Base-by-base conservation (phyloP, 2,888 invertebrate genomes). In the Abscondita cerata region DNA sequence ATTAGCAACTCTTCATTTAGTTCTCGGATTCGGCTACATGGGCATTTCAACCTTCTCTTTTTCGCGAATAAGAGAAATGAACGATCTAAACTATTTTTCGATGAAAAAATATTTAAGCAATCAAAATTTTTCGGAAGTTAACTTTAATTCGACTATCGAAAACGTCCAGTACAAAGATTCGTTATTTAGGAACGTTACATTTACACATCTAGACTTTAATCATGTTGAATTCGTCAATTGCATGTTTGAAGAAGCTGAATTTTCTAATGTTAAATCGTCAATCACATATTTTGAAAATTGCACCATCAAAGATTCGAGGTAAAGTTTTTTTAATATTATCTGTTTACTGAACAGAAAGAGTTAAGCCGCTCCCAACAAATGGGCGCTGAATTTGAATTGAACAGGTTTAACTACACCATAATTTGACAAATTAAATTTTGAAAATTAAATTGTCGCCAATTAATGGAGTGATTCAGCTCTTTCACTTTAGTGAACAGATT, bases 191-290 rank as follows among this genome's bases (percentile, higher is more conserved):
- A 86, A 88, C 65, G 87, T 87, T 73, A 87, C 85, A 15, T 91
- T 91, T 76, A 83, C 83, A 15, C 87, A 89, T 69, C 82, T 90
- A 78, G 81, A 89, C 68, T 83, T 92, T 76, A 90, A 87, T 62
- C 91, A 91, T 72, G 89, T 91, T 15, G 81, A 86, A 60, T 92
- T 92, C 77, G 80, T 82, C 68, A 89, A 89, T 73, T 91, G 91
- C 75, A 83, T 87, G 4, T 89, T 92, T 73, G 80, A 82, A n/a
- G 85, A 87, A 41, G 86, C 87, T 2, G 86, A 88, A 67, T 89
- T 92, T 73, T 84, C 86, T 25, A 89, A 88, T 69, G 86, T 92
- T 41, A 89, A 88, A 76, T 88, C 89, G 11, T 90, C 90, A 47
- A 85, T 86, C 57, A 88, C 89, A 0, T 84, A 82, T 65, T 91